phyloP scores from a whole-genome alignment of 2,113 vertebrate genomes.

The Archilochus colubris region DNA sequence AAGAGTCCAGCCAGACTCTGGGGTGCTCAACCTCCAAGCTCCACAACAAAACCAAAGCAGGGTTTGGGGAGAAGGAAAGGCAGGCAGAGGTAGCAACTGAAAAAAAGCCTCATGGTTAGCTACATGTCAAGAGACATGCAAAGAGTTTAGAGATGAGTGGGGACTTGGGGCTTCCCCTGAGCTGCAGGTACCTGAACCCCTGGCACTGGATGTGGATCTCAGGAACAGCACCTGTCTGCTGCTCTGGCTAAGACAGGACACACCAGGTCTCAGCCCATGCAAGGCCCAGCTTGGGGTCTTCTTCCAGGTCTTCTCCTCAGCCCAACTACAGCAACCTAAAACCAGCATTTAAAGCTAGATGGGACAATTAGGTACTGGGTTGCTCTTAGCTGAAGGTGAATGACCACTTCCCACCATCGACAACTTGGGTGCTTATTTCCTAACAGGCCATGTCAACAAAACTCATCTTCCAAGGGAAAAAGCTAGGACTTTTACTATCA shows the following conservation, averaged over 20 bases:
- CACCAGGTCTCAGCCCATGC: rapidly evolving
- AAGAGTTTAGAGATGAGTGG: neutral
- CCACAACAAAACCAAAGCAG: neutral
- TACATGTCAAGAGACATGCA: rapidly evolving
- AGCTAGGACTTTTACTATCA: neutral
- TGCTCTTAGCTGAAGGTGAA: neutral
- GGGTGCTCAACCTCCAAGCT: neutral
- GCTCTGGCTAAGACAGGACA: neutral
- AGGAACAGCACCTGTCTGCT: neutral
- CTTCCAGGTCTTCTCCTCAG: neutral
- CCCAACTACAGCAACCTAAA: neutral
- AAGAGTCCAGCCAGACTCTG: rapidly evolving
- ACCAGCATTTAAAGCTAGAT: rapidly evolving
- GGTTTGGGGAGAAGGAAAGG: neutral
- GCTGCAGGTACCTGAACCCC: neutral
- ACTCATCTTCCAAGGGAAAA: neutral
- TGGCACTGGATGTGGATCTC: neutral
- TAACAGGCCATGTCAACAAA: neutral
- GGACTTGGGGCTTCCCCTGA: neutral
- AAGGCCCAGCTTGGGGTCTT: neutral
- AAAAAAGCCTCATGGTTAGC: rapidly evolving
- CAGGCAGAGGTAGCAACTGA: neutral
- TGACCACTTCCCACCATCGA: rapidly evolving
- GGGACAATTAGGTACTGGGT: neutral
- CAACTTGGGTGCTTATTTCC: neutral